Percentiles rank a stretch among this genome's conserved stretches.
Conservation (phyloP, 1,140 invertebrate species). For the Drosophila aff. region DNA sequence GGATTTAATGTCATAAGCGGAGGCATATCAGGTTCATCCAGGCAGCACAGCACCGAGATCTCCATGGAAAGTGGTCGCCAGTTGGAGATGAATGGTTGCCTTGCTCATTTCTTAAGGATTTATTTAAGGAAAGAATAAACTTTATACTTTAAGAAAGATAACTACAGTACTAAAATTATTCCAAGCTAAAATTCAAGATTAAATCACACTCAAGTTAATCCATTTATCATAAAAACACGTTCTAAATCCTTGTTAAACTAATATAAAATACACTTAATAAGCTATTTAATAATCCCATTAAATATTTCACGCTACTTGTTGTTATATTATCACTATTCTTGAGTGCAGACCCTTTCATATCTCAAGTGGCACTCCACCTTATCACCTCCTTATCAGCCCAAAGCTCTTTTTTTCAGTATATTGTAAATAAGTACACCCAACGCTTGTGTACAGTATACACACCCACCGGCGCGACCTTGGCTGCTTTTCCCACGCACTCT, state of each 20-base stretch:
- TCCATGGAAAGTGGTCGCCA: slow-evolving; percentile 17
- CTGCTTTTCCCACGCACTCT: slow-evolving; percentile 43
- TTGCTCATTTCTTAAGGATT: no score
- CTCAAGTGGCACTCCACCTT: slow-evolving; percentile 37
- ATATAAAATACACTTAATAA: no score
- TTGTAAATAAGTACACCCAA: neutral
- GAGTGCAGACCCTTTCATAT: neutral
- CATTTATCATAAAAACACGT: no score
- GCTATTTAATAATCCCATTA: neutral
- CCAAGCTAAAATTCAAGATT: neutral
- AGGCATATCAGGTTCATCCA: slow-evolving; percentile 69
- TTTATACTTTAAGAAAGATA: no score
- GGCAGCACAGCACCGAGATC: slow-evolving; percentile 7
- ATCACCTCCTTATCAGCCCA: slow-evolving; percentile 11
- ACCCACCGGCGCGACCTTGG: slow-evolving; percentile 7
- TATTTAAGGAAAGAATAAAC: neutral
- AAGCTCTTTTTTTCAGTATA: neutral
- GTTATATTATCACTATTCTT: neutral
- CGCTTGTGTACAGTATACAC: neutral
- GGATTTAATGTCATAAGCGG: slow-evolving; percentile 58
- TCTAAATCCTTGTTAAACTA: neutral
- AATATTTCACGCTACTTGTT: slow-evolving; percentile 11
- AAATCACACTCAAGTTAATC: neutral
- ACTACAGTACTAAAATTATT: no score
- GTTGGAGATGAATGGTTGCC: neutral